Conservation (phyloP, 2,797 vertebrate genomes). For the Calcarius lapponicus region DNA sequence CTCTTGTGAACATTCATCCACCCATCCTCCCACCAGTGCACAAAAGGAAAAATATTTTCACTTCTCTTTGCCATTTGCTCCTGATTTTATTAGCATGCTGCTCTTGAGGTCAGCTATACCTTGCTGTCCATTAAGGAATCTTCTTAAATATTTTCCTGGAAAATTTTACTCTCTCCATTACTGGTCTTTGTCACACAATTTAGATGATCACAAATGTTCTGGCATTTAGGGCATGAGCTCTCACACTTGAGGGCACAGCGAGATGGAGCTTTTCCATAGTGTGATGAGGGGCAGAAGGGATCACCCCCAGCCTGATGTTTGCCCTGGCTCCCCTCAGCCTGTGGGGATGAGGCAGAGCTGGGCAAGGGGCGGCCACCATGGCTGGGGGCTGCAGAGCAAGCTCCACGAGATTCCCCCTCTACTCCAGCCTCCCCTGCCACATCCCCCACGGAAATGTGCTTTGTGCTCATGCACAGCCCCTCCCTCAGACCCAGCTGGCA, state of each 20-base stretch:
- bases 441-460: rapidly evolving
- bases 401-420: neutral
- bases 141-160: neutral
- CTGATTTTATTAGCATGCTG: neutral
- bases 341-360: neutral
- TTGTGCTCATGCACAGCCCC: rapidly evolving
- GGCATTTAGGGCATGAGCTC: neutral
- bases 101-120: neutral
- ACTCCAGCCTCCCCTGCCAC: neutral
- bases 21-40: neutral
- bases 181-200: rapidly evolving
- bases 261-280: neutral
- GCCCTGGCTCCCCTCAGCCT: neutral
- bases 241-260: rapidly evolving
- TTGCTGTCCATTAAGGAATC: neutral
- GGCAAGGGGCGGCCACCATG: neutral
- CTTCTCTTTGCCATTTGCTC: neutral
- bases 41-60: neutral
- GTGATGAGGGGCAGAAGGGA: neutral
- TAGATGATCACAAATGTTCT: neutral
- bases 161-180: neutral
- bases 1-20: neutral
- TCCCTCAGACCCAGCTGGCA: neutral
- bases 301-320: neutral
- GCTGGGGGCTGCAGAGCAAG: neutral